A percentile compares a stretch with the other conserved stretches of the same genome.
Conservation (phyloP, 2,888 invertebrate species). For the Anthrax anthrax region DNA sequence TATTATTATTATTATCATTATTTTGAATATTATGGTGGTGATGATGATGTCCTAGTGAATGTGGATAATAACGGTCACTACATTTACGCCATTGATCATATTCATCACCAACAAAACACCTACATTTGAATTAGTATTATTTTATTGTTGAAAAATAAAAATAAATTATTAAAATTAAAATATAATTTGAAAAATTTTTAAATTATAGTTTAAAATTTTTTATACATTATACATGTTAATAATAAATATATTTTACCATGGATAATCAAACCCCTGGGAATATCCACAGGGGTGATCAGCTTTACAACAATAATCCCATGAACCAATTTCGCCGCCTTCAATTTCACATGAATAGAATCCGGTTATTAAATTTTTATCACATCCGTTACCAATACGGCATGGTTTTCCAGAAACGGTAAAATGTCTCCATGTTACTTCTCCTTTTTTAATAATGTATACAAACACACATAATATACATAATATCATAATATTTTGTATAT, state of each 20-base stretch:
- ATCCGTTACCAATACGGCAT: slow-evolving; percentile 52
- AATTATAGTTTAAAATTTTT: not conserved
- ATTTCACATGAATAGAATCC: slow-evolving; percentile 78
- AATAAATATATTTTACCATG: slow-evolving; percentile 44
- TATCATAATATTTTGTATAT: slow-evolving; percentile 1
- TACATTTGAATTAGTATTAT: slow-evolving; percentile 22
- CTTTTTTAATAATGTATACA: slow-evolving; percentile 31
- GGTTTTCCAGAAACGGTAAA: slow-evolving; percentile 73
- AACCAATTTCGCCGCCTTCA: slow-evolving; percentile 51
- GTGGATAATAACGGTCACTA: slow-evolving; percentile 65
- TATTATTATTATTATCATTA: slow-evolving; percentile 16
- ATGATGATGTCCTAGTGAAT: slow-evolving; percentile 14
- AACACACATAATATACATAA: no score
- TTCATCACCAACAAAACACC: slow-evolving; percentile 72
- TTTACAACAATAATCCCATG: slow-evolving; percentile 79
- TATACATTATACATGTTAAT: not conserved
- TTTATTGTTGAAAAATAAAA: slow-evolving; percentile 13
- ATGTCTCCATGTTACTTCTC: slow-evolving; percentile 48
- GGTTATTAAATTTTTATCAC: slow-evolving; percentile 56
- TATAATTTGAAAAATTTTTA: not conserved
- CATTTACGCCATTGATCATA: slow-evolving; percentile 77
- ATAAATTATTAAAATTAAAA: slow-evolving; percentile 1
- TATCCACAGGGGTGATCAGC: slow-evolving; percentile 72
- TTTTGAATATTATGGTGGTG: slow-evolving; percentile 25
- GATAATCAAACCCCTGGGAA: slow-evolving; percentile 65